Evolutionary conservation across 92 coral and sea anemone genomes (phyloP), one percentile per base, ranked within the genome.

Genomic region (Plumapathes pennacea): DNA sequence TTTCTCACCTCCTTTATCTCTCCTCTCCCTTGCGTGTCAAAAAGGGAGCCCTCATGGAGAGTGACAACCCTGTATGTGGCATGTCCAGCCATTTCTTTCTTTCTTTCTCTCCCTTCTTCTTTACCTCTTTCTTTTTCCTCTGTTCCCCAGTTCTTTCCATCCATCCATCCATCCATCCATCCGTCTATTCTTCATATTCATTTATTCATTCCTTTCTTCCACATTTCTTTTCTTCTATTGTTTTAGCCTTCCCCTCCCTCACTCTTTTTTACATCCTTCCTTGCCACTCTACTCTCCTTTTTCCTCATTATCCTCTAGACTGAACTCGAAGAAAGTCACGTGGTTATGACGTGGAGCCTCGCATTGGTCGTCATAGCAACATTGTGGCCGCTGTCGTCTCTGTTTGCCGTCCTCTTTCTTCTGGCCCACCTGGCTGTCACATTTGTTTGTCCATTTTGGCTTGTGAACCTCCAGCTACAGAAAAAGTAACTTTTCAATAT

Each of bases 361-460:
- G 73, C 80, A 39, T 17, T 54, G 4, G 69, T 84, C 48, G 74
- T 89, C 44, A 38, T 61, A 26, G 69, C 64, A 26, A 61, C 83
- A 36, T 20, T 92, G 29, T 84, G 74, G 62, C 88, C 90, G 44
- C 37, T 92, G 46, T 88, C 97, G 37, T 58, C 54, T 37, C 62
- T 89, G 52, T 82, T 71, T 63, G 89, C 96, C 5, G 71, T 76
- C 12, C 33, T 89, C 2, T 68, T 88, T 41, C 62, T 69, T 12
- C 69, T 92, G 47, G 82, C 76, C 1, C 92, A 87, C 67, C 15
- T 81, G 13, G 82, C 96, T 2, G 89, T 92, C 27, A 92, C 90
- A 6, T 60, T 92, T 26, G 41, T 72, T 3, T 92, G 97, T 42
- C 97, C 97, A 1, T 66, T 83, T 26, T 92, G 97, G 97, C 76